Base-by-base conservation (phyloP, 2,113 vertebrate genomes). In the Hylia prasina region DNA sequence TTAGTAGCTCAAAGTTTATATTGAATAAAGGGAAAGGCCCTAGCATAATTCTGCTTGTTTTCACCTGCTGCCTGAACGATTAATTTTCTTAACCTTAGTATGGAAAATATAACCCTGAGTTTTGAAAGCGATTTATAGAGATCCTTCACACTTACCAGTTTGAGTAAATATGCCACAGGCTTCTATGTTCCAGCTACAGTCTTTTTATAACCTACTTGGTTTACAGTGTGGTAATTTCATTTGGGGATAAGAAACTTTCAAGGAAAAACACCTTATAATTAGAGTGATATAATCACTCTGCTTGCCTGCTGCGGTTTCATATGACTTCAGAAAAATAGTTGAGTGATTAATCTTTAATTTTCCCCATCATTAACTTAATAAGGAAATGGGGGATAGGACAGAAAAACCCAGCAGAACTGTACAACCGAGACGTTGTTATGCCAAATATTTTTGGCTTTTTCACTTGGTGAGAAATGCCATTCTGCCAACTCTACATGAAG, bases 11-110 rank as follows among this genome's bases (percentile, higher is more conserved):
- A 71, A 89, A 97, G 96, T 97, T 96, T 87, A 82, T 97, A 88
- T 54, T 97, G 98, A 97, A 97, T 98, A 97, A 98, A 97, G 94
- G 76, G 93, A 96, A 97, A 95, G 89, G 57, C 86, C 94, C 68
- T 82, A 82, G 37, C 85, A 87, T 96, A 97, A 97, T 96, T 97
- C 87, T 94, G 94, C 96, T 97, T 97, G 96, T 97, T 98, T 98
- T 97, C 97, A 98, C 97, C 98, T 98, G 98, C 97, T 98, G 96
- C 95, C 96, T 95, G 63, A 92, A 96, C 97, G 96, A 98, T 98
- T 97, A 97, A 97, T 97, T 98, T 98, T 96, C 93, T 97, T 97
- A 97, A 96, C 96, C 95, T 96, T 94, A 68, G 84, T 86, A 65
- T 76, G 91, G 94, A 97, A 97, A 96, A 95, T 95, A 87, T 84